Percentiles rank a stretch among this genome's conserved stretches.
These are phyloP conservation scores for Stramonita haemastoma DNA, from an alignment of 2,888 invertebrate genomes.

Conservation along the genomic window DNA sequence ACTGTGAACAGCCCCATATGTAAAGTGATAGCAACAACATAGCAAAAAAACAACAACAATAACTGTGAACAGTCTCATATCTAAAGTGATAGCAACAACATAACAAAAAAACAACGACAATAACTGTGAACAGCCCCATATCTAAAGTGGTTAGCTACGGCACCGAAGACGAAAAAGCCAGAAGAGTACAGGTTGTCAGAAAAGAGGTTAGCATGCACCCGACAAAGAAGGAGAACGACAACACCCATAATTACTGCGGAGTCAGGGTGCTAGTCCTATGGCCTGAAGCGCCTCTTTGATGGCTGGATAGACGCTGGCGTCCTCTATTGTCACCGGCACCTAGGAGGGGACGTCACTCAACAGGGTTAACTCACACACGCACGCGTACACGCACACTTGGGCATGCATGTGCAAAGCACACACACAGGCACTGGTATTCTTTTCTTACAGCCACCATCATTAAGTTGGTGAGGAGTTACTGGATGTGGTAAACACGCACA, in stretches of 20 bases:
- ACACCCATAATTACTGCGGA: not conserved
- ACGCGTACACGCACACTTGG: not conserved
- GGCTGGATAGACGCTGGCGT: conserved; percentile 88
- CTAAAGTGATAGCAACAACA: no score
- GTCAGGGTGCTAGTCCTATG: conserved; percentile 59
- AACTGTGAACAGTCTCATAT: no score
- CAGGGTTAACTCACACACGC: not conserved
- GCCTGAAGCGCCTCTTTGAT: conserved; percentile 84
- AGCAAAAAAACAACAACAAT: no score
- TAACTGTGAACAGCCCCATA: no score
- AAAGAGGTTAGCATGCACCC: not conserved
- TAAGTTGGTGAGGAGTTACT: no score
- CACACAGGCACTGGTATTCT: not conserved
- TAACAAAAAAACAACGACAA: no score
- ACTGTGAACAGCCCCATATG: no score
- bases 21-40: no score
- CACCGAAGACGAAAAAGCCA: not conserved
- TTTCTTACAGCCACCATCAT: no score
- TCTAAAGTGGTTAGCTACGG: not conserved
- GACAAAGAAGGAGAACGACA: not conserved
- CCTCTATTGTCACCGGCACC: conserved; percentile 92
- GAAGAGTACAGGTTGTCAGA: not conserved
- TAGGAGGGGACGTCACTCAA: conserved; percentile 72
- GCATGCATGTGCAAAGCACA: not conserved
- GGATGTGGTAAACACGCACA: no score